Evolutionary conservation across 1,140 invertebrate species (phyloP).

Genomic region (Drosophila subpulchrella): DNA sequence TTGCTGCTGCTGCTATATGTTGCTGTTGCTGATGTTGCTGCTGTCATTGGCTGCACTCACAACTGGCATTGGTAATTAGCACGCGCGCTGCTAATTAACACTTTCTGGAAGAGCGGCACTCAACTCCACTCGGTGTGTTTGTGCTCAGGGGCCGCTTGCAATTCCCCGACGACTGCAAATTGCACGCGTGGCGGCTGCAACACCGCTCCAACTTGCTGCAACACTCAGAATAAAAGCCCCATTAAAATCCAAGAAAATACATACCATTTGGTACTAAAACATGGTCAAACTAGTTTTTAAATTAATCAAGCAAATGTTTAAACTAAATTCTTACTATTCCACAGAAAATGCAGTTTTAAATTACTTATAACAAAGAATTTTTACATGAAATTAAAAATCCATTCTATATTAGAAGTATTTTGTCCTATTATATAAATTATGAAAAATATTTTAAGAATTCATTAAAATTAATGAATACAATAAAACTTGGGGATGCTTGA

Average conservation of each 20-base stretch:
- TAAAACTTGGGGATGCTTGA: too few species aligned
- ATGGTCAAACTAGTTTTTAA: too few species aligned
- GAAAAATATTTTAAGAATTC: too few species aligned
- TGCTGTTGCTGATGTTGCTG: constrained; percentile 7
- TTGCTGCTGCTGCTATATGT: constrained; percentile 3
- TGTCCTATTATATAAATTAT: too few species aligned
- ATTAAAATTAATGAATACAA: too few species aligned
- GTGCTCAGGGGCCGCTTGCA: constrained; percentile 43
- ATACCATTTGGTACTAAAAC: too few species aligned
- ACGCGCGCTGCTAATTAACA: constrained; percentile 73
- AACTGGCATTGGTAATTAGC: constrained; percentile 62
- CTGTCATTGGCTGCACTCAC: constrained; percentile 50
- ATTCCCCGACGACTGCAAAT: constrained; percentile 59
- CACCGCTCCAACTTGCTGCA: constrained; percentile 5
- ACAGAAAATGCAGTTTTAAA: too few species aligned
- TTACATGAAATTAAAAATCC: too few species aligned
- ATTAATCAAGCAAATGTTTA: too few species aligned
- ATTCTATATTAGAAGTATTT: too few species aligned
- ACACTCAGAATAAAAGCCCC: constrained; percentile 1
- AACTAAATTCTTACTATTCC: too few species aligned
- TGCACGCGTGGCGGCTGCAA: constrained; percentile 66
- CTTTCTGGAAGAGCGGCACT: constrained; percentile 49
- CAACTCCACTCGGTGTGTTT: constrained; percentile 30
- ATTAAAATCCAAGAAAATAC: background rate
- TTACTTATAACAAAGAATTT: too few species aligned